Percentiles rank a stretch among this genome's conserved stretches.
These are phyloP conservation scores for Aphelocoma californica DNA, from an alignment of 2,797 vertebrate species.

Conservation along the genomic window DNA sequence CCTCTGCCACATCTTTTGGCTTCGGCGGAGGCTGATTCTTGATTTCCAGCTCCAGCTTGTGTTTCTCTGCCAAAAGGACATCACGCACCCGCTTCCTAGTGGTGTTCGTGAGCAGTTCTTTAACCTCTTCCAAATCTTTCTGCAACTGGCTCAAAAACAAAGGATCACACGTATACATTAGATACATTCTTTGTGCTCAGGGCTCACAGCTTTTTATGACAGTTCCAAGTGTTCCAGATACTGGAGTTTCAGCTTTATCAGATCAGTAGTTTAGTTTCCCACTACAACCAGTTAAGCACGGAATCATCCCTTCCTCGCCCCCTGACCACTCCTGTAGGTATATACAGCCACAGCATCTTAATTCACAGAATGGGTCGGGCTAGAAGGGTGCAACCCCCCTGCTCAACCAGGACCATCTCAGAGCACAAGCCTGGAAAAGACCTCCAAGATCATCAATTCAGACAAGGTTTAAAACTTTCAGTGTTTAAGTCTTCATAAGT, in stretches of 20 bases:
- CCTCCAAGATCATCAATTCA: too few relatives aligned
- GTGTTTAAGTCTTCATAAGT: neutral
- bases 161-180: fast-evolving
- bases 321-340: neutral
- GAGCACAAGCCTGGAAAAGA: neutral
- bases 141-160: conserved; percentile 76
- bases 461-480: neutral
- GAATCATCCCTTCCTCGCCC: neutral
- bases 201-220: neutral
- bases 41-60: conserved; percentile 88
- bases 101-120: conserved; percentile 79
- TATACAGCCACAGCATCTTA: neutral
- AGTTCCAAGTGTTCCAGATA: fast-evolving
- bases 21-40: conserved; percentile 79
- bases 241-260: neutral
- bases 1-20: conserved; percentile 73
- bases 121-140: conserved; percentile 87
- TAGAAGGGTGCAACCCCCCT: neutral
- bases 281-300: fast-evolving
- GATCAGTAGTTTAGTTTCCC: neutral
- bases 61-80: conserved; percentile 83
- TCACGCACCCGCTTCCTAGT: conserved; percentile 85
- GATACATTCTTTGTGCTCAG: fast-evolving
- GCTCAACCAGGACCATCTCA: neutral
- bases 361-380: neutral